Conservation (phyloP, 1,140 invertebrate genomes). For the Araneus ventricosus region DNA sequence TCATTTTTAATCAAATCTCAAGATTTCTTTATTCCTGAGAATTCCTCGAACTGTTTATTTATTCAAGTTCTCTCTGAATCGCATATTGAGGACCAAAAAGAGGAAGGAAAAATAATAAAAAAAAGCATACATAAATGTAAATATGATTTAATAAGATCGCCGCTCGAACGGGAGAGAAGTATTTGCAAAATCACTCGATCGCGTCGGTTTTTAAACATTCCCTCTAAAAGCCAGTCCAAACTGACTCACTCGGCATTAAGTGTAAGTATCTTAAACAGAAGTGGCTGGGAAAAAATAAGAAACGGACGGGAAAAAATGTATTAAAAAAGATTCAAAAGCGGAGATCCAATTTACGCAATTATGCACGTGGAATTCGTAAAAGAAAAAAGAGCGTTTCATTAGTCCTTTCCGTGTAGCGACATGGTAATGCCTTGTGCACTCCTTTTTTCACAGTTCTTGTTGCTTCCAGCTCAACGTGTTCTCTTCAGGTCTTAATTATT, state of each 20-base stretch:
- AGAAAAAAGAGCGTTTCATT: conserved; percentile 45
- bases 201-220: background rate
- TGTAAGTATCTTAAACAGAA: background rate
- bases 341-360: conserved; percentile 60
- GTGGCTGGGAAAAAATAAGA: background rate
- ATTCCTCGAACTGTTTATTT: too few species aligned
- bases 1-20: too few species aligned
- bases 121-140: background rate
- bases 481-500: conserved; percentile 57
- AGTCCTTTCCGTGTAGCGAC: conserved; percentile 18
- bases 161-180: background rate
- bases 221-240: background rate
- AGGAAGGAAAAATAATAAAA: background rate
- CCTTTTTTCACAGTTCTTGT: background rate
- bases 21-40: too few species aligned
- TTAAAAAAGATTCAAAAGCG: background rate
- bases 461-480: background rate
- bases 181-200: conserved; percentile 1
- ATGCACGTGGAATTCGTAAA: conserved; percentile 1
- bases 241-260: background rate
- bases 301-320: background rate
- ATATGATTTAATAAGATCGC: background rate
- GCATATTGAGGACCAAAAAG: background rate
- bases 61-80: background rate
- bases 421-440: conserved; percentile 22